phyloP scores from a whole-genome alignment of 2,888 invertebrate genomes.

The Liodrosophila aerea region DNA sequence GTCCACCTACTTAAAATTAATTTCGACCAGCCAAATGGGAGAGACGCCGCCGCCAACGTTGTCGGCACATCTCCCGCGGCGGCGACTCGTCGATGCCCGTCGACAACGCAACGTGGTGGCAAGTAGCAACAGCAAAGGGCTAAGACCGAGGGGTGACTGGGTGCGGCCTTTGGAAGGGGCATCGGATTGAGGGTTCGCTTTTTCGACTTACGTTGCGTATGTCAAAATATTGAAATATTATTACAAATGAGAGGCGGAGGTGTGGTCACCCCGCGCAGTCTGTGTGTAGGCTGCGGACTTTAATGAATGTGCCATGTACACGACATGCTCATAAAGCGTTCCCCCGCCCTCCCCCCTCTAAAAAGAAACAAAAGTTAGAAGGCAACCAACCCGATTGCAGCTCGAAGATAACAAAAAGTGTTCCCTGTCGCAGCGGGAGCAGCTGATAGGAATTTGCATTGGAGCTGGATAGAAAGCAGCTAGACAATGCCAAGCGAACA shows the following conservation, averaged over 20 bases:
- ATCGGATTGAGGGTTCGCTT: conserved; percentile 14
- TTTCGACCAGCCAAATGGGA: conserved; percentile 48
- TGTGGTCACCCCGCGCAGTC: neutral
- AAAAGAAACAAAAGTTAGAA: conserved; percentile 60
- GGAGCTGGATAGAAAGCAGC: neutral
- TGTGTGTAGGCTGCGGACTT: conserved; percentile 33
- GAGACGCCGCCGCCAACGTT: conserved; percentile 20
- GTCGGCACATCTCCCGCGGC: conserved; percentile 60
- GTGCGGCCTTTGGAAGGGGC: conserved; percentile 37
- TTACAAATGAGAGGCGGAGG: conserved; percentile 47
- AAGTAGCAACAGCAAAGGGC: conserved; percentile 34
- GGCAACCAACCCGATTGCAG: conserved; percentile 59
- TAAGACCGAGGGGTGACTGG: conserved; percentile 33
- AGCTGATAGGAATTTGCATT: conserved; percentile 4
- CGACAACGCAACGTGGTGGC: conserved; percentile 16
- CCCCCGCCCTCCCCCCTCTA: conserved; percentile 10
- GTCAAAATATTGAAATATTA: conserved; percentile 77
- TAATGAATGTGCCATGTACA: conserved; percentile 74
- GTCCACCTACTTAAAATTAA: conserved; percentile 78
- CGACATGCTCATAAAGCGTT: conserved; percentile 66
- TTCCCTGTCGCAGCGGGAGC: conserved; percentile 16
- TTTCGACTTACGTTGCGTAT: conserved; percentile 67
- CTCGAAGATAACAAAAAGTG: conserved; percentile 48
- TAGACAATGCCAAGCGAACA: no score
- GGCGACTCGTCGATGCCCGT: conserved; percentile 44